Percentiles rank a stretch among this genome's conserved stretches.
phyloP scores from a whole-genome alignment of 2,797 vertebrate genomes.

The Acipenser transmontanus region DNA sequence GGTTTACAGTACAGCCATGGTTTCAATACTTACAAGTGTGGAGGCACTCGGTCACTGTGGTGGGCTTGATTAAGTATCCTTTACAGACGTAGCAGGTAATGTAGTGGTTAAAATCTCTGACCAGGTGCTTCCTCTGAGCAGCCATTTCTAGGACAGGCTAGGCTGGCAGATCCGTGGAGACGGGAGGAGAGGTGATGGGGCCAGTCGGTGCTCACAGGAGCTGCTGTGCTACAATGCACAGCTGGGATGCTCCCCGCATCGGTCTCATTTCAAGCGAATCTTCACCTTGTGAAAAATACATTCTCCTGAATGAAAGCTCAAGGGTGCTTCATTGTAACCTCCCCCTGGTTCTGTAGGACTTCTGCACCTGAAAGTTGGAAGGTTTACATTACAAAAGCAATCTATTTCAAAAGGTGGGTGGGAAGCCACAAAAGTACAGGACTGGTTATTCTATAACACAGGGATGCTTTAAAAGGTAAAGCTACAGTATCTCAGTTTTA shows the following conservation, averaged over 20 bases:
- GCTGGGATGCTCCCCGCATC: conserved; percentile 47
- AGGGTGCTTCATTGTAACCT: conserved; percentile 19
- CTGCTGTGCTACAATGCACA: conserved; percentile 29
- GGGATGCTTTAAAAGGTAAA: too few relatives aligned
- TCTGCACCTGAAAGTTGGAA: conserved; percentile 17
- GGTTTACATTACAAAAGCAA: not conserved
- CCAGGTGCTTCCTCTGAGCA: conserved; percentile 80
- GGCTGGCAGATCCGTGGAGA: conserved; percentile 7
- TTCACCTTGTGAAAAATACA: conserved; percentile 16
- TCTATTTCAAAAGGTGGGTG: not conserved
- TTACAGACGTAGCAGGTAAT: conserved; percentile 94
- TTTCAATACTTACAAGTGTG: conserved; percentile 84
- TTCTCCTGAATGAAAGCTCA: conserved; percentile 10
- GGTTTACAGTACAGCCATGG: too few relatives aligned
- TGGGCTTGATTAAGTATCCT: conserved; percentile 96
- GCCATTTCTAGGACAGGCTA: conserved; percentile 63
- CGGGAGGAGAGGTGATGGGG: conserved; percentile 12
- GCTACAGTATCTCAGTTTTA: too few relatives aligned
- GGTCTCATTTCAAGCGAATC: conserved; percentile 29
- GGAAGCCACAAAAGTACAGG: too few relatives aligned
- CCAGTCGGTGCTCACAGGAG: conserved; percentile 38
- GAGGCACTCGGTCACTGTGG: conserved; percentile 93
- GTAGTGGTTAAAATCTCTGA: conserved; percentile 92
- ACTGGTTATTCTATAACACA: too few relatives aligned
- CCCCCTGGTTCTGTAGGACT: conserved; percentile 4